phyloP scores from a whole-genome alignment of 2,797 vertebrate genomes.

The Hirundo rustica region DNA sequence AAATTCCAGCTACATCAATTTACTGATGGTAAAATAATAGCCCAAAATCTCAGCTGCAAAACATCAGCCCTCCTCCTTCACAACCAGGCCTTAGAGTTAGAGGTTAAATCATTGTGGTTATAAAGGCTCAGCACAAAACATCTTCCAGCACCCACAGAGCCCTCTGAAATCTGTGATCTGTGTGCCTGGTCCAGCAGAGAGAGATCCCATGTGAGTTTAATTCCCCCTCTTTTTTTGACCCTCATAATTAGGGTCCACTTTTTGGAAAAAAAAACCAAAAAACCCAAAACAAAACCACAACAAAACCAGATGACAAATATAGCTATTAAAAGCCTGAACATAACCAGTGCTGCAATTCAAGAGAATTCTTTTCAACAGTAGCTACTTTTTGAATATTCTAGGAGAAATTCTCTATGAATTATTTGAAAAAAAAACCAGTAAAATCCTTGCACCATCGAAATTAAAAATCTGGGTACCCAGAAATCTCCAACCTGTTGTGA shows the following conservation, averaged over 20 bases:
- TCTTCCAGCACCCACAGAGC: not conserved
- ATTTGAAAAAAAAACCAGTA: not conserved
- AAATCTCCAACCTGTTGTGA: not conserved
- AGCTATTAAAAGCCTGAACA: not conserved
- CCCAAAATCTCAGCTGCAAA: not conserved
- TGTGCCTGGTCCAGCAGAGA: not conserved
- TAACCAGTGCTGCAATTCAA: not conserved
- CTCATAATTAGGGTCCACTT: not conserved
- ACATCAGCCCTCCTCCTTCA: not conserved
- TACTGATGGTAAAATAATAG: not conserved
- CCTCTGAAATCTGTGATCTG: not conserved
- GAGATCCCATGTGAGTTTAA: not conserved
- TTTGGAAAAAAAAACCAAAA: not conserved
- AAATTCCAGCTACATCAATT: not conserved
- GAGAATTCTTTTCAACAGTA: not conserved
- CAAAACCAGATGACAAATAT: not conserved
- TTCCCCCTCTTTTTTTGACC: not conserved
- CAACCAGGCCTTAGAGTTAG: not conserved
- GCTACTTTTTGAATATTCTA: not conserved
- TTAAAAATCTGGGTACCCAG: not conserved
- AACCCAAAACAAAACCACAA: no score
- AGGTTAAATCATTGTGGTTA: not conserved
- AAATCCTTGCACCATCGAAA: not conserved
- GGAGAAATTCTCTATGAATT: not conserved
- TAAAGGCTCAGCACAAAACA: not conserved